These are phyloP conservation scores for Ptychoptera contaminata DNA, from an alignment of 2,888 invertebrate genomes.

Conservation along the genomic window DNA sequence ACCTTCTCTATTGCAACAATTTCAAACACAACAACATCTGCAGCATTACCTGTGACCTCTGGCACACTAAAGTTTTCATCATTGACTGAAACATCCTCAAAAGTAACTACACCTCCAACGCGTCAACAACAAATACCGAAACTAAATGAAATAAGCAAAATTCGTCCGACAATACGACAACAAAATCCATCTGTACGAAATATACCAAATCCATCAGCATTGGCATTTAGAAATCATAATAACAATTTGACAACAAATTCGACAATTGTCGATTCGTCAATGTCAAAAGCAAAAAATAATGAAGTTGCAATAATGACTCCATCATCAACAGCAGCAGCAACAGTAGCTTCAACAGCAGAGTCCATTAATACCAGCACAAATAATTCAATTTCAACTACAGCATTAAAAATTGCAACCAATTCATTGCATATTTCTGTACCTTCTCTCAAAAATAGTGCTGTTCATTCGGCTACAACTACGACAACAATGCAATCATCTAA, in stretches of 20 bases:
- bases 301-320: too few relatives aligned
- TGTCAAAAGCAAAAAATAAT: background rate
- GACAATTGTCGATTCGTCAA: background rate
- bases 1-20: background rate
- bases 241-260: constrained; percentile 1
- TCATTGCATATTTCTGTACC: too few relatives aligned
- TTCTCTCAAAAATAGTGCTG: too few relatives aligned
- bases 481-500: too few relatives aligned
- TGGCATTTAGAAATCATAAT: constrained; percentile 37
- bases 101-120: background rate
- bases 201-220: constrained; percentile 45
- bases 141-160: constrained; percentile 32
- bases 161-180: constrained; percentile 22
- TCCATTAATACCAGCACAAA: too few relatives aligned
- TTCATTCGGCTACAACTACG: too few relatives aligned
- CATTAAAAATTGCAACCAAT: too few relatives aligned
- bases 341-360: constrained; percentile 4
- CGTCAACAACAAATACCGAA: constrained; percentile 18
- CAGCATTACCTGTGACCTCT: background rate
- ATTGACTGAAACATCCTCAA: background rate
- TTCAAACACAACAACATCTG: background rate
- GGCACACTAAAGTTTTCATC: background rate
- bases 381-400: too few relatives aligned
- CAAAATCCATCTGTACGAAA: constrained; percentile 43
- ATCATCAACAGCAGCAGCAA: constrained; percentile 8